A percentile compares a stretch with the other conserved stretches of the same genome.
Evolutionary conservation across 2,113 vertebrate species (phyloP).

Genomic region (Triplophysa siluroides): DNA sequence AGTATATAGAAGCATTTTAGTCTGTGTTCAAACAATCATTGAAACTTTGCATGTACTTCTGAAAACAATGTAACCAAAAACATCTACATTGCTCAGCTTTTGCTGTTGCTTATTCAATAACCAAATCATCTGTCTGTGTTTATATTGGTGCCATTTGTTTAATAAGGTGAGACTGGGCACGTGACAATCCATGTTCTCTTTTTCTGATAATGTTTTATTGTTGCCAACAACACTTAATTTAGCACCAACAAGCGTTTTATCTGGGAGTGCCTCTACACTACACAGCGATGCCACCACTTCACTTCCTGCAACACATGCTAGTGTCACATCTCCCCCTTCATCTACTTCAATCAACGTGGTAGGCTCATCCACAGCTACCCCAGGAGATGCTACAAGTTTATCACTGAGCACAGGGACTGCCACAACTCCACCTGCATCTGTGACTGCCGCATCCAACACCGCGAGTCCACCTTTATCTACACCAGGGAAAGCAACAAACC

Average conservation of each 20-base stretch:
- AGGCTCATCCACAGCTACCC: not conserved
- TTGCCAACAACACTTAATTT: not conserved
- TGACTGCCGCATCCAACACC: not conserved
- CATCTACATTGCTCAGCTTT: not conserved
- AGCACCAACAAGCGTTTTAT: slow-evolving; percentile 5
- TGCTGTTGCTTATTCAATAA: not conserved
- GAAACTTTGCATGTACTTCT: not conserved
- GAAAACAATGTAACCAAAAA: not conserved
- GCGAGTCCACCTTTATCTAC: not conserved
- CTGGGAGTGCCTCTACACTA: not conserved
- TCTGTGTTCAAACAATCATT: not conserved
- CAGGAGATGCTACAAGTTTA: not conserved
- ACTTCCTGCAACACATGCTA: not conserved
- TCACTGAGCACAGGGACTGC: not conserved
- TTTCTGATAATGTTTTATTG: not conserved
- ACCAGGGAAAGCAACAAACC: not conserved
- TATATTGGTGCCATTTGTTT: not conserved
- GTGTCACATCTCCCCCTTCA: not conserved
- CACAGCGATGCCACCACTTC: not conserved
- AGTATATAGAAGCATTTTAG: not conserved
- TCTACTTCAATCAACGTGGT: not conserved
- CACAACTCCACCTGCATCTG: not conserved
- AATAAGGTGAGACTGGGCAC: not conserved
- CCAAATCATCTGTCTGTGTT: not conserved
- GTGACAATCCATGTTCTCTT: not conserved